These are phyloP conservation scores for Pseudomyrmex pallidus DNA, from an alignment of 1,140 invertebrate genomes.

Conservation along the genomic window DNA sequence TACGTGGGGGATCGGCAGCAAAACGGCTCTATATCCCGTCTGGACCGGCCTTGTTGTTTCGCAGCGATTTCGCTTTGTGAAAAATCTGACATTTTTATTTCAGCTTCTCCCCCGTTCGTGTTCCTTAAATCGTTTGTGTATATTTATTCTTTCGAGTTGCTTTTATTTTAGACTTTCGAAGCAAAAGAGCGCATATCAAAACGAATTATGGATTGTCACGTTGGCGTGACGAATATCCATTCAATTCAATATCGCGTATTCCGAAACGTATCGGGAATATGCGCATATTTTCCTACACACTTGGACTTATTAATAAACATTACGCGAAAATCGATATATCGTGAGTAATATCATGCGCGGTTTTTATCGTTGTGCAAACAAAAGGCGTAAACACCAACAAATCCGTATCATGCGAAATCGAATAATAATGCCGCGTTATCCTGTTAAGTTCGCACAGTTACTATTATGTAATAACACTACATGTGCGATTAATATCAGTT, in stretches of 20 bases:
- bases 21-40: neutral
- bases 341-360: slow-evolving; percentile 35
- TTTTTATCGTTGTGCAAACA: slow-evolving; percentile 50
- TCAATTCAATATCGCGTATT: slow-evolving; percentile 53
- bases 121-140: neutral
- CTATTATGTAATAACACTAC: neutral
- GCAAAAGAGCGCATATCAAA: slow-evolving; percentile 23
- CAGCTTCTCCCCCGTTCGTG: neutral
- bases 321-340: slow-evolving; percentile 52
- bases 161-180: slow-evolving; percentile 19
- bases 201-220: slow-evolving; percentile 55
- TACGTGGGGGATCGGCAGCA: slow-evolving; percentile 12
- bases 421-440: slow-evolving; percentile 25
- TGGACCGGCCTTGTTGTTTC: neutral
- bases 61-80: neutral
- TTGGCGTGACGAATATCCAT: slow-evolving; percentile 42
- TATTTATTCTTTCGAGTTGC: neutral
- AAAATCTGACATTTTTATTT: slow-evolving; percentile 3
- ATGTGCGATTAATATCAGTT: slow-evolving; percentile 26
- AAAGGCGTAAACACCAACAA: slow-evolving; percentile 27
- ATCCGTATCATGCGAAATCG: slow-evolving; percentile 8
- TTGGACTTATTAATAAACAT: slow-evolving; percentile 58
- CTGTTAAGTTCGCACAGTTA: slow-evolving; percentile 27
- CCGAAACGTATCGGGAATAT: slow-evolving; percentile 48
- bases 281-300: slow-evolving; percentile 54